These are phyloP conservation scores for Drosophila testacea DNA, from an alignment of 2,888 invertebrate genomes.

Conservation along the genomic window DNA sequence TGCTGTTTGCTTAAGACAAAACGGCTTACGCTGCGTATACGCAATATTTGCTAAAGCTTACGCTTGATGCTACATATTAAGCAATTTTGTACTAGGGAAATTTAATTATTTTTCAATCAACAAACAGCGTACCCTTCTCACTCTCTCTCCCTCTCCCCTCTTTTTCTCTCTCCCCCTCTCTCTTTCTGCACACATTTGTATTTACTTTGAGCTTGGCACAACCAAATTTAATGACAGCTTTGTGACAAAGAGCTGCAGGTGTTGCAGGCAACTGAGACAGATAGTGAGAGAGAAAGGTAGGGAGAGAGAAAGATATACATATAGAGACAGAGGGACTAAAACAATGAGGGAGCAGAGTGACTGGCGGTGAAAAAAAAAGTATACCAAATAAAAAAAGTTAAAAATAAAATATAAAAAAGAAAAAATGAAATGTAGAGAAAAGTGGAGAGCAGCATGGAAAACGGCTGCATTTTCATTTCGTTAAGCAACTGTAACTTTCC, in stretches of 20 bases:
- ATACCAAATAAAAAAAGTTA: background rate
- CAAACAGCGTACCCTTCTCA: constrained; percentile 22
- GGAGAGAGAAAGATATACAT: background rate
- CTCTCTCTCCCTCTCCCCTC: background rate
- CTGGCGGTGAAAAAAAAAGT: background rate
- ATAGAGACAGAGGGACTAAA: background rate
- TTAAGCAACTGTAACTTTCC: constrained; percentile 40
- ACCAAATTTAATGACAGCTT: constrained; percentile 54
- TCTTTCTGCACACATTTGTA: constrained; percentile 23
- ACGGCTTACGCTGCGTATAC: constrained; percentile 47
- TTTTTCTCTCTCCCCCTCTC: background rate
- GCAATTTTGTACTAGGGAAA: constrained; percentile 50
- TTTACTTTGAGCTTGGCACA: constrained; percentile 49
- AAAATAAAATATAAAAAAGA: background rate
- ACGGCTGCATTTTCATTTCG: constrained; percentile 41
- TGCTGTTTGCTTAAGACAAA: constrained; percentile 42
- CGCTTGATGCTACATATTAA: constrained; percentile 31
- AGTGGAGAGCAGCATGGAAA: constrained; percentile 20
- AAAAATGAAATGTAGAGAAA: constrained; percentile 2
- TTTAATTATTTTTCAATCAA: constrained; percentile 61
- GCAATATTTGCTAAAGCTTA: constrained; percentile 31
- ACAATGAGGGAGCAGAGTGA: background rate
- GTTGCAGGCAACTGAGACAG: constrained; percentile 20
- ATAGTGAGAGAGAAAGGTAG: background rate
- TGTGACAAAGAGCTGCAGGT: constrained; percentile 48